phyloP scores from a whole-genome alignment of 2,888 invertebrate genomes.

The Danaus chrysippus region DNA sequence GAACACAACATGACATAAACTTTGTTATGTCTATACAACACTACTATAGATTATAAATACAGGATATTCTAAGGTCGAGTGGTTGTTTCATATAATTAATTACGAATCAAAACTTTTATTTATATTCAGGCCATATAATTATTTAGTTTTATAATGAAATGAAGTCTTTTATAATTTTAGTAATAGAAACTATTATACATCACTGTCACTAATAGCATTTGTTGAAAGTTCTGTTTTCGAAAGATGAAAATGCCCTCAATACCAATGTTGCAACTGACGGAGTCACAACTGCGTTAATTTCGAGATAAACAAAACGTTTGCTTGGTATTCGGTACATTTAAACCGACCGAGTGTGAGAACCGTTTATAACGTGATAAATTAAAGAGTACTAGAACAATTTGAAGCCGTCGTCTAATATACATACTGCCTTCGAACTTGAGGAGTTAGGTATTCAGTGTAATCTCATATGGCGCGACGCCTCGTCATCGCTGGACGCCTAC shows the following conservation, averaged over 20 bases:
- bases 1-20: no score
- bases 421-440: constrained; percentile 47
- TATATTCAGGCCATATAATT: no score
- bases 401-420: constrained; percentile 46
- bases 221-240: neutral
- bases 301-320: constrained; percentile 60
- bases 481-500: constrained; percentile 65
- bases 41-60: no score
- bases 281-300: constrained; percentile 41
- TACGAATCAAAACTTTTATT: no score
- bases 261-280: constrained; percentile 8
- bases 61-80: no score
- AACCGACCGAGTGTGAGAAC: constrained; percentile 48
- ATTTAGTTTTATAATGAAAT: no score
- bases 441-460: constrained; percentile 40
- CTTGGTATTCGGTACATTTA: constrained; percentile 49
- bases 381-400: constrained; percentile 44
- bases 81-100: no score
- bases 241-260: constrained; percentile 11
- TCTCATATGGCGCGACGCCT: constrained; percentile 61
- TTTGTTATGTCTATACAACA: no score
- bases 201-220: no score
- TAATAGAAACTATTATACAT: no score
- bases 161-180: no score
- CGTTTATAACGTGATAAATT: constrained; percentile 43